Base-by-base conservation (phyloP, 2,888 invertebrate species). In the Zaprionus obscuricornis region DNA sequence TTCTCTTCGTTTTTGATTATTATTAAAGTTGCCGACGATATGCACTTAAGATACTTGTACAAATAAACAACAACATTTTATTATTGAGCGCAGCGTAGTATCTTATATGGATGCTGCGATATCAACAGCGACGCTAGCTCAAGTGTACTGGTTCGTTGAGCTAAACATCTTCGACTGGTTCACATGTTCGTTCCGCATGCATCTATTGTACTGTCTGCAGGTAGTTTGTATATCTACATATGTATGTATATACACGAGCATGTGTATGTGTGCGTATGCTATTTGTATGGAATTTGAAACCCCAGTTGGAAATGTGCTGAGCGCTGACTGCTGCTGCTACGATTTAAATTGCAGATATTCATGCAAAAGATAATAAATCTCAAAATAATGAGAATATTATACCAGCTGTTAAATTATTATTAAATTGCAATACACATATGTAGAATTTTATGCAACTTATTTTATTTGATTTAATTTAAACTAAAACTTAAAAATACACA, bases 11-110 rank as follows among this genome's bases (percentile, higher is more conserved):
- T 45, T 51, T 49, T 37, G 17, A 31, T 26, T 26, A 17, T 7
- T 24, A 37, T 46, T 36, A 18, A 59, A 57, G 52, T 60, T 40
- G 39, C 57, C 55, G 50, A 66, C 70, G 46, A 43, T 7, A 56
- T 55, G 60, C 82, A 67, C 74, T 75, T 64, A 68, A 59, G 36
- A 64, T n/a, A 60, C 50, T 47, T 51, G 36, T 29, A 39, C 52
- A 70, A 67, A 84, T 73, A 82, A 77, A 77, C 74, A 84, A 66
- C 27, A 66, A 40, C 70, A 84, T 73, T 78, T 68, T 70, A 65
- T 58, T 57, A 54, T 45, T 51, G n/a, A n/a, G n/a, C n/a, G n/a
- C n/a, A n/a, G n/a, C n/a, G n/a, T 34, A 17, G 31, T 51, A 64
- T 52, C 52, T 42, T 49, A 36, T 36, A 45, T 22, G 73, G 70